These are phyloP conservation scores for Pangasius mekongensis DNA, from an alignment of 2,797 vertebrate genomes.

Conservation along the genomic window DNA sequence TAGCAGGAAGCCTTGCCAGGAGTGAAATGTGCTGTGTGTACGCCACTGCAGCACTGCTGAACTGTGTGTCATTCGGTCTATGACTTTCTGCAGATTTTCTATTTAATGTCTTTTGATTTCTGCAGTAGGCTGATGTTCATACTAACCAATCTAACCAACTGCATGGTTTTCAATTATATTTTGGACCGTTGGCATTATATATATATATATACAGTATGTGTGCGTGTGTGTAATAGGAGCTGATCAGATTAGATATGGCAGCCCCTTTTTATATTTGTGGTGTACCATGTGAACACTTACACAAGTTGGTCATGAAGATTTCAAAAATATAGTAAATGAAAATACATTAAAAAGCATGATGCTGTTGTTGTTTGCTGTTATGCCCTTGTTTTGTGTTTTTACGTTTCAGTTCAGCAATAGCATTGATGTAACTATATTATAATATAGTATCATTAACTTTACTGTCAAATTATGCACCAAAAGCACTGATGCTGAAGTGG, in stretches of 20 bases:
- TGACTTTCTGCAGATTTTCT: neutral
- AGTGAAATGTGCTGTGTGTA: neutral
- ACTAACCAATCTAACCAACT: neutral
- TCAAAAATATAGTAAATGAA: neutral
- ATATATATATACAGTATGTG: no score
- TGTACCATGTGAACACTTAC: neutral
- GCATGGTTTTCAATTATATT: neutral
- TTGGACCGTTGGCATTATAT: neutral
- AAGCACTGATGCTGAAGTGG: neutral
- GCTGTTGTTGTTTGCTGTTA: neutral
- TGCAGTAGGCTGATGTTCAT: neutral
- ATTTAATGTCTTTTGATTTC: neutral
- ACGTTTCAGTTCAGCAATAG: neutral
- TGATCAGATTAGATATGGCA: neutral
- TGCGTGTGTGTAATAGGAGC: neutral
- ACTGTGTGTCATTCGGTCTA: neutral
- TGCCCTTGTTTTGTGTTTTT: neutral
- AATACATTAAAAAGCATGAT: neutral
- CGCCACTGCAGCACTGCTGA: neutral
- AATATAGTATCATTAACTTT: neutral
- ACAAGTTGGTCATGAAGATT: neutral
- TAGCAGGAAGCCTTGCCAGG: neutral
- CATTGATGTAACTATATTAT: neutral
- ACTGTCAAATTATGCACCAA: neutral
- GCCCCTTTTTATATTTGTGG: no score